Evolutionary conservation across 2,888 invertebrate species (phyloP).

Genomic region (Mechanitis messenoides): DNA sequence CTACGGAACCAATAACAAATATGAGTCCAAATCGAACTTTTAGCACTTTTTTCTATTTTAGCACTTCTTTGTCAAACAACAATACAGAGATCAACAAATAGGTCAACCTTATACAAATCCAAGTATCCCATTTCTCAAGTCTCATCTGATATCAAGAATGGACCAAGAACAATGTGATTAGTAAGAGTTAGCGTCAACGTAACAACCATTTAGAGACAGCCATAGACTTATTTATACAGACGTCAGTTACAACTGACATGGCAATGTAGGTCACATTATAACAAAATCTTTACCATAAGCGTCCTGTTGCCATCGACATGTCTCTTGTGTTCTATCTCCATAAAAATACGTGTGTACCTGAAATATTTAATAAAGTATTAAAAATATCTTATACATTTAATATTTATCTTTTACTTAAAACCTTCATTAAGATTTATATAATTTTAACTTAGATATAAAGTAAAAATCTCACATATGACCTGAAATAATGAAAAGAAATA

Average conservation of each 20-base stretch:
- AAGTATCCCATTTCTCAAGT: background rate
- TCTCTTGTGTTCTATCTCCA: constrained; percentile 4
- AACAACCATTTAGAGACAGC: constrained; percentile 20
- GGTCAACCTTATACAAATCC: background rate
- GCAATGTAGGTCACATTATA: constrained; percentile 33
- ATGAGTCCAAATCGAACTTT: background rate
- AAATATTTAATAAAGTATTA: background rate
- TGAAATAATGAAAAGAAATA: background rate
- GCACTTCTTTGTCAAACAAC: too few species aligned
- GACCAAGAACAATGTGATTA: constrained; percentile 60
- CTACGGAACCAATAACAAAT: background rate
- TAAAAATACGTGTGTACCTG: background rate
- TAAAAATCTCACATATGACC: background rate
- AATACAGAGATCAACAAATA: background rate
- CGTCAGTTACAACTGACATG: constrained; percentile 22
- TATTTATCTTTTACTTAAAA: background rate
- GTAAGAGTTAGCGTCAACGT: constrained; percentile 33
- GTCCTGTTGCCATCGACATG: constrained; percentile 18
- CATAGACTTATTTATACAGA: constrained; percentile 18
- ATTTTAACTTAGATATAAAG: background rate
- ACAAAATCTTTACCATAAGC: constrained; percentile 24
- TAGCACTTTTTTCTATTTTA: too few species aligned
- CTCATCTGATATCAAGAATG: constrained; percentile 34
- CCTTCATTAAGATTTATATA: background rate
- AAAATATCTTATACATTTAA: background rate